A percentile compares a stretch with the other conserved stretches of the same genome.
phyloP scores from a whole-genome alignment of 2,888 invertebrate species.

The Drosophila tanythrix region DNA sequence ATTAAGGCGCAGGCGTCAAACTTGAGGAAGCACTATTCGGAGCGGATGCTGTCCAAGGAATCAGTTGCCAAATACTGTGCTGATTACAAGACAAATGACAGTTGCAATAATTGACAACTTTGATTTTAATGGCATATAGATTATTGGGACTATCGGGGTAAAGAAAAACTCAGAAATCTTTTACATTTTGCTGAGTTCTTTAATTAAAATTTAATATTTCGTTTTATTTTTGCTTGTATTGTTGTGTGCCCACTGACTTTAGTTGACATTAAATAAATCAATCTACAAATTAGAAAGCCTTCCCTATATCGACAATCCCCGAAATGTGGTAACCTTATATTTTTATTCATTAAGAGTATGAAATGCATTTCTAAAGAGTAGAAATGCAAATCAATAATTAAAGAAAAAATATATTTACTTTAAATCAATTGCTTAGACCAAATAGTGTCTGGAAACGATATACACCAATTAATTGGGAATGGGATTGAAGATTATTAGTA shows the following conservation, averaged over 20 bases:
- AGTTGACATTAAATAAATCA: too few species aligned
- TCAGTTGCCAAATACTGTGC: constrained; percentile 4
- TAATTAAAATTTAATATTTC: background rate
- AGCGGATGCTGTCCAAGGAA: constrained; percentile 52
- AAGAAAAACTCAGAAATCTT: background rate
- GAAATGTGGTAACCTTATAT: too few species aligned
- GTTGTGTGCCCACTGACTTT: background rate
- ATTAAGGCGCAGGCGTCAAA: constrained; percentile 59
- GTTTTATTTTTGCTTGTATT: background rate
- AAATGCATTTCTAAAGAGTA: too few species aligned
- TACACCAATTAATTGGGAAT: too few species aligned
- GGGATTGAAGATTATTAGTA: background rate
- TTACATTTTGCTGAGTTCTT: background rate
- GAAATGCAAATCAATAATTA: too few species aligned
- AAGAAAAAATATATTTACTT: too few species aligned
- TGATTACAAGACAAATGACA: background rate
- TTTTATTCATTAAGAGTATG: too few species aligned
- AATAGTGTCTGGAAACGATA: too few species aligned
- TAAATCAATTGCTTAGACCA: too few species aligned
- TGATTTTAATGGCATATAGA: constrained; percentile 6
- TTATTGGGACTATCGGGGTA: background rate
- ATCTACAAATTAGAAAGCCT: background rate
- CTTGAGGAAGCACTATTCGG: constrained; percentile 22
- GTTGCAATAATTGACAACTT: constrained; percentile 19
- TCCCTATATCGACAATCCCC: background rate